These are phyloP conservation scores for Hypanus sabinus DNA, from an alignment of 2,113 vertebrate species.

Conservation along the genomic window DNA sequence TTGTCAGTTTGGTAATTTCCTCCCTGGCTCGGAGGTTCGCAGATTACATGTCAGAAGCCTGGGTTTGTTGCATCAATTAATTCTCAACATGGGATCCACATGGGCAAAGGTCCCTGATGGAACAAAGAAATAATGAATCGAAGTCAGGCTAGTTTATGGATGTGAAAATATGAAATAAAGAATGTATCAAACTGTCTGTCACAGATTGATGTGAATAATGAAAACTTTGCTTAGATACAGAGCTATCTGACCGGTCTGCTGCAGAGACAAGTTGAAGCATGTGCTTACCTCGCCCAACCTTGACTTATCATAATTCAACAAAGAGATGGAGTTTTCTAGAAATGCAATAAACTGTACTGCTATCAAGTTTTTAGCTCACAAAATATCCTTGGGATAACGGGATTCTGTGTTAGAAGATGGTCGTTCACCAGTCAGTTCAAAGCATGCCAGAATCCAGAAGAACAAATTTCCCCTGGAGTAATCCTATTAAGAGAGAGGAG, in stretches of 20 bases:
- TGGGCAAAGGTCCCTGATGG: neutral
- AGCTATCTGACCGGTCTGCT: neutral
- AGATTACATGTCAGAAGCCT: neutral
- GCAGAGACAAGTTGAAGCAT: too few species aligned
- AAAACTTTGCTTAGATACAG: neutral
- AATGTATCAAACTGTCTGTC: neutral
- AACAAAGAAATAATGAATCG: neutral
- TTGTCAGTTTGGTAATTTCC: neutral
- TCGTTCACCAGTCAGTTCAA: neutral
- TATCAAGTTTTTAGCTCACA: neutral
- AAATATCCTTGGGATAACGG: neutral
- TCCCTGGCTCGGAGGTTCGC: neutral
- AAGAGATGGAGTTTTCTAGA: neutral
- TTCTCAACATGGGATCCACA: neutral
- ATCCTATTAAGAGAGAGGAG: neutral
- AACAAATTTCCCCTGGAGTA: neutral
- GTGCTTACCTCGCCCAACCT: neutral
- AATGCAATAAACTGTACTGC: neutral
- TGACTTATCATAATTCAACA: neutral
- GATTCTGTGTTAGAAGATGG: neutral
- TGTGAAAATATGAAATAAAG: neutral
- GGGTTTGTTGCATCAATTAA: neutral
- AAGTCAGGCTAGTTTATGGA: neutral
- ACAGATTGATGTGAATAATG: neutral
- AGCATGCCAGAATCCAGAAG: neutral